Evolutionary conservation across 2,797 vertebrate genomes (phyloP).

Genomic region (Pogoniulus pusillus): DNA sequence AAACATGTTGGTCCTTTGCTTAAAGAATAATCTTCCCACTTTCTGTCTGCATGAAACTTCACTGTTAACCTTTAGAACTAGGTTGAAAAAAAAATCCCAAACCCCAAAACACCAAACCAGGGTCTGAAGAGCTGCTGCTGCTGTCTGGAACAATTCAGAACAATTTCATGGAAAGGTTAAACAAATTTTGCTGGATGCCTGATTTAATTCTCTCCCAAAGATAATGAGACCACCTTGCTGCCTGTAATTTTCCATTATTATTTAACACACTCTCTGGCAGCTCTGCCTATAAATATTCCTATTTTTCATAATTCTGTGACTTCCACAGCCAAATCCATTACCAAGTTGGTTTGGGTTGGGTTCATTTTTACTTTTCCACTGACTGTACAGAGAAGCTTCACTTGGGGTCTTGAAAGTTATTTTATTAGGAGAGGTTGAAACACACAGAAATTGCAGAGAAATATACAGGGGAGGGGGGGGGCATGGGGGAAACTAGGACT

Average conservation of each 20-base stretch:
- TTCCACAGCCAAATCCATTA: conserved; percentile 47
- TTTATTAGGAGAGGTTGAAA: background rate
- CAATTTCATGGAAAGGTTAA: conserved; percentile 51
- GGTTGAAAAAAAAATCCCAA: background rate
- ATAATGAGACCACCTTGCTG: conserved; percentile 32
- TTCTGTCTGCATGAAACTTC: background rate
- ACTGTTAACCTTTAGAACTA: background rate
- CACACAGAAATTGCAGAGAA: background rate
- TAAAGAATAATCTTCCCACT: background rate
- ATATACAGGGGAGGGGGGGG: background rate
- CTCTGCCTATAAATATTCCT: conserved; percentile 29
- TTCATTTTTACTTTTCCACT: background rate
- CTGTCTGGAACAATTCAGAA: conserved; percentile 1
- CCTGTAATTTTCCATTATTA: conserved; percentile 56
- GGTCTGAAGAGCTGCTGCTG: background rate
- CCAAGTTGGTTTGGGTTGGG: background rate
- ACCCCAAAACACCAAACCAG: background rate
- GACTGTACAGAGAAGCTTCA: background rate
- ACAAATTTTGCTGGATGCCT: conserved; percentile 30
- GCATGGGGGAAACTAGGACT: background rate
- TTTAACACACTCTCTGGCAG: conserved; percentile 26
- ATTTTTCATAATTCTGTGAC: conserved; percentile 26
- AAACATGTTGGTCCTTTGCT: background rate
- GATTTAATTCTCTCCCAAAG: conserved; percentile 46
- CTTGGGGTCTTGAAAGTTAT: background rate